phyloP scores from a whole-genome alignment of 2,113 vertebrate species.

The Mustelus asterias region DNA sequence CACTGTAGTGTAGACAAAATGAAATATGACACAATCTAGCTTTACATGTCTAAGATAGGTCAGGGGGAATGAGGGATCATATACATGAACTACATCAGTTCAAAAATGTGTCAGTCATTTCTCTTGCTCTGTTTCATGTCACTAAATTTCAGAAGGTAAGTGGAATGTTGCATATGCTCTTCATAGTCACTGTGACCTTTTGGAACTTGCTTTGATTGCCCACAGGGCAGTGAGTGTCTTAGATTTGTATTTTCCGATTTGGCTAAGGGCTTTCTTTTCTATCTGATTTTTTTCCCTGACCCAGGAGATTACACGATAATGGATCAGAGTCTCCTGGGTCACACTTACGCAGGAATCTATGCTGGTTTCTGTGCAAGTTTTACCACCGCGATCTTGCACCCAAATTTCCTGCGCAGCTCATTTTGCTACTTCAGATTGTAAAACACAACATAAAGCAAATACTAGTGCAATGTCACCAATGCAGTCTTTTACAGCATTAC shows the following conservation, averaged over 20 bases:
- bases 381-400: neutral
- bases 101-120: neutral
- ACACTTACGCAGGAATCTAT: neutral
- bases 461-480: neutral
- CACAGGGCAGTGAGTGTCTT: neutral
- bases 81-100: neutral
- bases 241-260: neutral
- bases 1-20: neutral
- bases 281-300: neutral
- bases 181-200: neutral
- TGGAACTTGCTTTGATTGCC: neutral
- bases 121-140: neutral
- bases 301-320: neutral
- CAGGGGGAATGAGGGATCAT: neutral
- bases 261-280: neutral
- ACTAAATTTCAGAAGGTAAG: neutral
- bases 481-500: neutral
- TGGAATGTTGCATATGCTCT: neutral
- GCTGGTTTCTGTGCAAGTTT: neutral
- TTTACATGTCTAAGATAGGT: neutral
- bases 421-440: neutral
- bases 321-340: neutral
- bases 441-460: neutral
- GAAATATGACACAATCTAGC: neutral
- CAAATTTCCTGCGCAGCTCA: neutral